phyloP scores from a whole-genome alignment of 1,140 invertebrate genomes.

The Teleopsis dalmanni region DNA sequence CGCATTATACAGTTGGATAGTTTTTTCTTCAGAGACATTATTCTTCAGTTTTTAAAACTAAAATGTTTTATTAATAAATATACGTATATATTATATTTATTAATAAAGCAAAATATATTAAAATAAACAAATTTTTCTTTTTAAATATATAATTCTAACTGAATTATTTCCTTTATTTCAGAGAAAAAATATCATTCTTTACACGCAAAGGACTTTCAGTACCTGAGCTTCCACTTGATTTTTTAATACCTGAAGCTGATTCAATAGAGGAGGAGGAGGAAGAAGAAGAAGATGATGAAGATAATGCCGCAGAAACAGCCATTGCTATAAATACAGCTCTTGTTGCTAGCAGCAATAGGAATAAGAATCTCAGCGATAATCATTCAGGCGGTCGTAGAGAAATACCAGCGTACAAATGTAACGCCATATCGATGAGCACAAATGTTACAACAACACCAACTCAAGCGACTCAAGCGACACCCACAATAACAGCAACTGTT shows the following conservation, averaged over 20 bases:
- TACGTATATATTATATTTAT: no score
- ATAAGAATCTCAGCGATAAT: conserved; percentile 43
- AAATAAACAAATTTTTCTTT: no score
- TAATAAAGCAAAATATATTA: no score
- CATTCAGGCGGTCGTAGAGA: conserved; percentile 16
- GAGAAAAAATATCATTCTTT: conserved; percentile 94
- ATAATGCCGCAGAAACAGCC: conserved; percentile 34
- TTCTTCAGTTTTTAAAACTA: background rate
- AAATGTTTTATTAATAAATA: background rate
- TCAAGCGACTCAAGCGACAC: background rate
- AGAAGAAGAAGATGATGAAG: conserved; percentile 33
- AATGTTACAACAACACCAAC: conserved; percentile 1
- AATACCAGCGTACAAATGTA: conserved; percentile 6
- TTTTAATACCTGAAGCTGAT: conserved; percentile 31
- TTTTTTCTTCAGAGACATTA: background rate
- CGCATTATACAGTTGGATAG: background rate
- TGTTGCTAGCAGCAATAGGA: conserved; percentile 39
- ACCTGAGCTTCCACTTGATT: conserved; percentile 65
- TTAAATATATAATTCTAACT: no score
- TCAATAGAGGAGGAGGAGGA: conserved; percentile 34
- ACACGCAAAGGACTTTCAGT: conserved; percentile 70
- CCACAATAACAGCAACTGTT: conserved; percentile 12
- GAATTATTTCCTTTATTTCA: conserved; percentile 49
- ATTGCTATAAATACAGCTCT: conserved; percentile 41
- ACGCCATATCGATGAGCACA: background rate